Percentiles rank a stretch among this genome's conserved stretches.
Evolutionary conservation across 1,140 invertebrate genomes (phyloP).

Genomic region (Drosophila persimilis): DNA sequence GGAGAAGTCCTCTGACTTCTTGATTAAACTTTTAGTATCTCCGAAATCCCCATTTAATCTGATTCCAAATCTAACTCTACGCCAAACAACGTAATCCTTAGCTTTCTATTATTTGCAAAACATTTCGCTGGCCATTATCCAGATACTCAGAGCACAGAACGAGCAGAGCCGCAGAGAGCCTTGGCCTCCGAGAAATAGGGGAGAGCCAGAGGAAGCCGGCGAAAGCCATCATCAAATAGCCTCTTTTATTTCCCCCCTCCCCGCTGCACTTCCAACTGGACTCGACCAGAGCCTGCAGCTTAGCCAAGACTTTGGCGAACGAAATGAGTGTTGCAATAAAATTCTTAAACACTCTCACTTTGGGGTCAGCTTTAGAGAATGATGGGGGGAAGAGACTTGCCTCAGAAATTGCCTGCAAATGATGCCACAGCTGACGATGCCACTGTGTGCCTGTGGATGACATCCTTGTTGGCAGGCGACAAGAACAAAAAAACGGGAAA

Average conservation of each 20-base stretch:
- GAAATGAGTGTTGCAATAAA: conserved; percentile 65
- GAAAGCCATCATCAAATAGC: conserved; percentile 42
- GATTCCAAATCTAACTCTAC: conserved; percentile 2
- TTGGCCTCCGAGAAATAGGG: conserved; percentile 29
- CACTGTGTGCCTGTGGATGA: conserved; percentile 13
- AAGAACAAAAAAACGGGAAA: conserved; percentile 17
- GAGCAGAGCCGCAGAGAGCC: conserved; percentile 2
- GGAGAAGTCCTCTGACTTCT: not conserved
- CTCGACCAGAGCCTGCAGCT: conserved; percentile 36
- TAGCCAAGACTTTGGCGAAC: conserved; percentile 42
- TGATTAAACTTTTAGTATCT: not conserved
- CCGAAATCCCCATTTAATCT: conserved; percentile 11
- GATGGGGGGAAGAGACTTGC: conserved; percentile 25
- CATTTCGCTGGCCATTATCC: conserved; percentile 34
- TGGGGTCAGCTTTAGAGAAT: conserved; percentile 23
- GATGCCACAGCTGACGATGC: conserved; percentile 31
- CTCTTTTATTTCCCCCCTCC: not conserved
- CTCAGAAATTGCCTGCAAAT: conserved; percentile 66
- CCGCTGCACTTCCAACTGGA: not conserved
- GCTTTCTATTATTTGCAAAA: conserved; percentile 17
- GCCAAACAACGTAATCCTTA: conserved; percentile 15
- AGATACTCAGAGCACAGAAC: conserved; percentile 7
- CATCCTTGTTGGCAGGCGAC: conserved; percentile 41
- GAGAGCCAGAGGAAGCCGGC: conserved; percentile 9
- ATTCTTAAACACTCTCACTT: conserved; percentile 59